These are phyloP conservation scores for Otocyon megalotis DNA, from an alignment of 2,113 vertebrate genomes.

Conservation along the genomic window DNA sequence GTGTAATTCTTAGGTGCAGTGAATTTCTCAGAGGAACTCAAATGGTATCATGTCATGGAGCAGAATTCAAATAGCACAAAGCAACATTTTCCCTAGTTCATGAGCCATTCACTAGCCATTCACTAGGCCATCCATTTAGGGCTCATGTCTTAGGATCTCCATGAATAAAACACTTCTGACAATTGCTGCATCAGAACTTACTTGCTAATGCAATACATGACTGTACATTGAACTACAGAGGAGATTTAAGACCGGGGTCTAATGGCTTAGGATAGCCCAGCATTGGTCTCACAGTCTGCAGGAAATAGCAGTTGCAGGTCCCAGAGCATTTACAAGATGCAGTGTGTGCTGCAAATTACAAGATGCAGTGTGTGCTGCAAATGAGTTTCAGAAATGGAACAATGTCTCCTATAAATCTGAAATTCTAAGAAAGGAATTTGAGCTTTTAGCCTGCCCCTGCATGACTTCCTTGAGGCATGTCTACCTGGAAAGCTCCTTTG, in stretches of 20 bases:
- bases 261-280: constrained; percentile 23
- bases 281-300: constrained; percentile 11
- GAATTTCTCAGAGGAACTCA: background rate
- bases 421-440: constrained; percentile 45
- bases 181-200: constrained; percentile 57
- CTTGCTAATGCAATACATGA: constrained; percentile 28
- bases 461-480: background rate
- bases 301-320: constrained; percentile 28
- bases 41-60: background rate
- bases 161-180: constrained; percentile 76
- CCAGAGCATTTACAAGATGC: background rate
- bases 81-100: background rate
- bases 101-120: background rate
- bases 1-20: background rate
- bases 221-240: background rate
- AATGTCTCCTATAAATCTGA: constrained; percentile 21
- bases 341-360: background rate
- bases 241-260: constrained; percentile 45
- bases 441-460: background rate
- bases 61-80: background rate
- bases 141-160: background rate
- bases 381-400: constrained; percentile 63
- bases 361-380: background rate
- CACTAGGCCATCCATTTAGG: background rate
- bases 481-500: background rate